phyloP scores from a whole-genome alignment of 2,113 vertebrate species.

The Halcyon malimbica region DNA sequence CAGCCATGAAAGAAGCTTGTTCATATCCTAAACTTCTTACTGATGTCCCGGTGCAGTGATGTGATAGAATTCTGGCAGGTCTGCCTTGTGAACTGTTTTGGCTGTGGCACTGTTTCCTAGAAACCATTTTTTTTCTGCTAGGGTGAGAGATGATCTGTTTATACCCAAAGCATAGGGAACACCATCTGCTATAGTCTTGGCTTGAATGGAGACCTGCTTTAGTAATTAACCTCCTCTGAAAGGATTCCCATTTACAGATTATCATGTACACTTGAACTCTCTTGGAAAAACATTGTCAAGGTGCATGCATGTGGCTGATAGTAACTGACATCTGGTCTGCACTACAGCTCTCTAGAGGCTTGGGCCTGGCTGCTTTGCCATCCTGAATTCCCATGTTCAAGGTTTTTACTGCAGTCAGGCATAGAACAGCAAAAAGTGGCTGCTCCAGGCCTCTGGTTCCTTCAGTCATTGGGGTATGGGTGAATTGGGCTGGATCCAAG shows the following conservation, averaged over 20 bases:
- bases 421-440: background rate
- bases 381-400: background rate
- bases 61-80: background rate
- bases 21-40: background rate
- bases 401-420: background rate
- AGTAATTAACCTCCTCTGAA: background rate
- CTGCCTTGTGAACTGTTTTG: background rate
- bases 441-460: background rate
- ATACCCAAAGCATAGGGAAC: background rate
- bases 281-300: background rate
- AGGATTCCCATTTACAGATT: background rate
- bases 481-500: background rate
- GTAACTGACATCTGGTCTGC: background rate
- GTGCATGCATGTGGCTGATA: background rate
- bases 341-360: background rate
- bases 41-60: background rate
- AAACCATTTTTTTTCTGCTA: background rate
- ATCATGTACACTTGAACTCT: background rate
- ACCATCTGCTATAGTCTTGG: background rate
- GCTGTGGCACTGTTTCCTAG: background rate
- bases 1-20: background rate
- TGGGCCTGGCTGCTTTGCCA: background rate
- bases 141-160: background rate
- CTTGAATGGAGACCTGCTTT: background rate
- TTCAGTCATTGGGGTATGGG: background rate